These are phyloP conservation scores for Erinaceus europaeus DNA, from an alignment of 2,113 vertebrate genomes.

Conservation along the genomic window DNA sequence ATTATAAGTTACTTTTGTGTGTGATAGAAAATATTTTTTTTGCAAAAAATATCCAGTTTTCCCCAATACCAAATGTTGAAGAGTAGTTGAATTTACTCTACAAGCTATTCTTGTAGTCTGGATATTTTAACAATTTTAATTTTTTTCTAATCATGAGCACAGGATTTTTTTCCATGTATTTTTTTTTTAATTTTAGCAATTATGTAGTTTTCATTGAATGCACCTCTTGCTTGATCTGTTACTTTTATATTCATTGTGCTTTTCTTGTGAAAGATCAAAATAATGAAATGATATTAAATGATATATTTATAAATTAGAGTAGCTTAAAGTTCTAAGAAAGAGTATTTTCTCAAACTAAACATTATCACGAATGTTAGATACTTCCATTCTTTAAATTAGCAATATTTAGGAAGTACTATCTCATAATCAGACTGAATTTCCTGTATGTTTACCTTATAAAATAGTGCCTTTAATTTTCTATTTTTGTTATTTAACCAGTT, in stretches of 20 bases:
- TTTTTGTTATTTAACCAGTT: neutral
- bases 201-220: neutral
- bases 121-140: neutral
- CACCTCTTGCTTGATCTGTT: neutral
- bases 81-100: neutral
- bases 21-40: no score
- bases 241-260: neutral
- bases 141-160: neutral
- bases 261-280: neutral
- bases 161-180: neutral
- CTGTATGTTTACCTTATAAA: neutral
- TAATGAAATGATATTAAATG: neutral
- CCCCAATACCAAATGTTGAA: no score
- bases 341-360: neutral
- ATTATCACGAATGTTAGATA: neutral
- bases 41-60: no score
- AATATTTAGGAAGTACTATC: constrained; percentile 6
- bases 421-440: neutral
- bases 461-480: neutral
- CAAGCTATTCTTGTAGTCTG: neutral
- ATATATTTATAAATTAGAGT: neutral
- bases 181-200: neutral
- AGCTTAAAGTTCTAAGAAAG: neutral
- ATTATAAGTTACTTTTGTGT: no score
- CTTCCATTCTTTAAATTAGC: neutral